phyloP scores from a whole-genome alignment of 2,888 invertebrate genomes.

The Salticus scenicus region DNA sequence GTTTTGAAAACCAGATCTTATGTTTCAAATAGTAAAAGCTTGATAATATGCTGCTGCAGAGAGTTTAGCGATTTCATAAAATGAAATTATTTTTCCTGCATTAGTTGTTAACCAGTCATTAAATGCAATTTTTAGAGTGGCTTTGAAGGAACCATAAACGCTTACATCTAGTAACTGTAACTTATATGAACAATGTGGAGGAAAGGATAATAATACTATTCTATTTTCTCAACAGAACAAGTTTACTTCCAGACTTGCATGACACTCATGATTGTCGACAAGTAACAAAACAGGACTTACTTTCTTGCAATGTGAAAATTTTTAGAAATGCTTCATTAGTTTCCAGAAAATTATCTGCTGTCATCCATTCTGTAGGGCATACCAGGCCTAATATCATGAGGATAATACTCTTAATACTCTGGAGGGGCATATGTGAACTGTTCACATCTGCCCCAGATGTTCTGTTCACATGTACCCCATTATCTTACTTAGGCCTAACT shows the following conservation, averaged over 20 bases:
- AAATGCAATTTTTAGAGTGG: neutral
- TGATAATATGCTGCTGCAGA: neutral
- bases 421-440: slow-evolving; percentile 70
- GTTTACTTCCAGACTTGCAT: too few relatives aligned
- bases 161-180: slow-evolving; percentile 75
- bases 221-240: slow-evolving; percentile 72
- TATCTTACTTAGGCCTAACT: too few relatives aligned
- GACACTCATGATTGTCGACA: too few relatives aligned
- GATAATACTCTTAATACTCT: slow-evolving; percentile 74
- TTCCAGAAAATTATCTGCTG: slow-evolving; percentile 72
- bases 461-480: slow-evolving; percentile 1
- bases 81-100: neutral
- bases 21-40: slow-evolving; percentile 20
- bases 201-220: slow-evolving; percentile 45
- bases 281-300: slow-evolving; percentile 72
- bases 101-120: slow-evolving; percentile 10
- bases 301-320: slow-evolving; percentile 72
- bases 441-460: too few relatives aligned
- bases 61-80: neutral
- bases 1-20: neutral
- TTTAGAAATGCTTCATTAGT: slow-evolving; percentile 74
- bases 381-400: too few relatives aligned
- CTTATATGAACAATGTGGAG: slow-evolving; percentile 76
- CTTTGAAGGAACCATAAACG: slow-evolving; percentile 60
- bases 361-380: too few relatives aligned